These are phyloP conservation scores for Sphinx pinastri DNA, from an alignment of 2,888 invertebrate species.

Conservation along the genomic window DNA sequence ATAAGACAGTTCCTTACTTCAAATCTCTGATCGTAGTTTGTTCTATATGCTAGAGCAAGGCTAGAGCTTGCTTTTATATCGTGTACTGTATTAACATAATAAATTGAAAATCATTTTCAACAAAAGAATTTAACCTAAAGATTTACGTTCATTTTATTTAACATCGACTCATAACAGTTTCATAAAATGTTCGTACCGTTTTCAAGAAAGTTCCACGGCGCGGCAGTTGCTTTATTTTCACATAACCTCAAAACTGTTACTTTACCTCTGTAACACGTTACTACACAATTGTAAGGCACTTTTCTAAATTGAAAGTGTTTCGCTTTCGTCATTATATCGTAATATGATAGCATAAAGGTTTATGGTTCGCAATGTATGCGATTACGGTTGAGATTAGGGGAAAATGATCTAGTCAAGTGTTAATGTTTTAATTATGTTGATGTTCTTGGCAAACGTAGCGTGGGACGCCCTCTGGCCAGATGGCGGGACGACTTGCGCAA, in stretches of 20 bases:
- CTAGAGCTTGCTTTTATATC: too few relatives aligned
- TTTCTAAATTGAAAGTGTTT: slow-evolving; percentile 45
- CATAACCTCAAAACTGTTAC: slow-evolving; percentile 2
- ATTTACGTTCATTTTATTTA: neutral
- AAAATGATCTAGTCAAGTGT: neutral
- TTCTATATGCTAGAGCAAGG: too few relatives aligned
- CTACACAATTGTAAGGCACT: slow-evolving; percentile 36
- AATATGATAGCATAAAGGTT: slow-evolving; percentile 42
- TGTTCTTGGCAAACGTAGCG: too few relatives aligned
- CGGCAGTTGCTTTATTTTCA: slow-evolving; percentile 2
- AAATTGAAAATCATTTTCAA: too few relatives aligned
- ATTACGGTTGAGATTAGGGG: slow-evolving; percentile 15
- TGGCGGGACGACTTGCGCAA: too few relatives aligned
- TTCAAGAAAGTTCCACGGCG: neutral
- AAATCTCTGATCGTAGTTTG: too few relatives aligned
- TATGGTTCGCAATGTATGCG: slow-evolving; percentile 37
- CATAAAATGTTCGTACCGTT: neutral
- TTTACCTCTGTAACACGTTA: neutral
- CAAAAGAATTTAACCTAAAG: neutral
- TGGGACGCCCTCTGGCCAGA: too few relatives aligned
- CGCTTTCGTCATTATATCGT: slow-evolving; percentile 38
- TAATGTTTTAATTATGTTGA: neutral
- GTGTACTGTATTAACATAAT: too few relatives aligned
- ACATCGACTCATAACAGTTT: slow-evolving; percentile 5
- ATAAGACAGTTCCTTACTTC: too few relatives aligned